Conservation (phyloP, 2,113 vertebrate genomes). For the Ovibos moschatus region DNA sequence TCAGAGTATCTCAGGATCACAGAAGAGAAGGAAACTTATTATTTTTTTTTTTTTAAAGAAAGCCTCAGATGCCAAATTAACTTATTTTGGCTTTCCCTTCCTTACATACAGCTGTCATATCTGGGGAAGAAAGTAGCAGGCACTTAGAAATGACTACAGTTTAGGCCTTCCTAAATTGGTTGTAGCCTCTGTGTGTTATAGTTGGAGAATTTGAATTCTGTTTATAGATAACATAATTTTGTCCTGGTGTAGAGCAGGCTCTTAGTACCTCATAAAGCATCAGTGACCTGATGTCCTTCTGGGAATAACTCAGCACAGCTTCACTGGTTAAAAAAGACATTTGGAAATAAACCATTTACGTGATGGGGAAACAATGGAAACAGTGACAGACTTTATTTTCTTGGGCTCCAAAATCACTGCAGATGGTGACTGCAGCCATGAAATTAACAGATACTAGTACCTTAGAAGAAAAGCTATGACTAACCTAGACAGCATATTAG, state of each 20-base stretch:
- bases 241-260: not conserved
- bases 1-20: slow-evolving; percentile 25
- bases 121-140: not conserved
- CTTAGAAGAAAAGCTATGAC: not conserved
- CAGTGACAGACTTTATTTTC: not conserved
- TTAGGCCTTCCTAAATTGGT: not conserved
- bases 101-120: not conserved
- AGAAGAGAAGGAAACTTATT: not conserved
- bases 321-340: slow-evolving; percentile 63
- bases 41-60: not conserved
- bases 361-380: not conserved
- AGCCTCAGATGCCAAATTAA: not conserved
- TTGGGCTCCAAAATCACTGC: not conserved
- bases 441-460: not conserved
- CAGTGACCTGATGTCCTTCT: slow-evolving; percentile 53
- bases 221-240: slow-evolving; percentile 31
- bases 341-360: slow-evolving; percentile 49
- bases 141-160: not conserved
- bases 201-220: slow-evolving; percentile 38
- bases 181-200: not conserved
- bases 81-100: not conserved
- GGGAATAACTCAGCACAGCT: slow-evolving; percentile 67
- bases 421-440: not conserved
- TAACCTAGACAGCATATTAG: not conserved
- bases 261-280: slow-evolving; percentile 16